Evolutionary conservation across 2,797 vertebrate genomes (phyloP).

Genomic region (Hypotaenidia okinawae): DNA sequence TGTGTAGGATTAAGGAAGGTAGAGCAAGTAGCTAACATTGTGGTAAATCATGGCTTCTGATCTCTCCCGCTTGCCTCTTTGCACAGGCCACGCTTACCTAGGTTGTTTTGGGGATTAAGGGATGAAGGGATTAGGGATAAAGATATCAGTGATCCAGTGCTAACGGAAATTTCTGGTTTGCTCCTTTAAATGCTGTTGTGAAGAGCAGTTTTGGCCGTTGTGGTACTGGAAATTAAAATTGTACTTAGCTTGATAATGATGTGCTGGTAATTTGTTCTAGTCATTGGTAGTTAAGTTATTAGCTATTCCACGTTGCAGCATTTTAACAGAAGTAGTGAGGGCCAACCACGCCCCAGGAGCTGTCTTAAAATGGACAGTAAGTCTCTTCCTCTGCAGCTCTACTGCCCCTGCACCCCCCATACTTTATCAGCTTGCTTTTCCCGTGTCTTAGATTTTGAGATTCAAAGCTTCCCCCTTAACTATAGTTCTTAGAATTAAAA

Average conservation of each 20-base stretch:
- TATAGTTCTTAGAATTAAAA: neutral
- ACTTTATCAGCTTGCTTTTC: neutral
- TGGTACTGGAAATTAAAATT: neutral
- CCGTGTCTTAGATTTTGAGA: neutral
- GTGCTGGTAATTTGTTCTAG: neutral
- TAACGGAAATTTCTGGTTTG: neutral
- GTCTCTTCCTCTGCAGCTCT: neutral
- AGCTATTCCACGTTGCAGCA: neutral
- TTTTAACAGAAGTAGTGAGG: neutral
- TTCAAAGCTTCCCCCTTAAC: neutral
- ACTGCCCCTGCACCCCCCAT: fast-evolving
- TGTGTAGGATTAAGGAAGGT: neutral
- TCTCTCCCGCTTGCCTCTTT: neutral
- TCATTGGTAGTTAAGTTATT: neutral
- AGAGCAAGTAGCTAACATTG: neutral
- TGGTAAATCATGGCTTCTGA: neutral
- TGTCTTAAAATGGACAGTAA: neutral
- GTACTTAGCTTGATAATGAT: neutral
- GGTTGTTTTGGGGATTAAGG: slow-evolving; percentile 25
- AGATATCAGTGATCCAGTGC: neutral
- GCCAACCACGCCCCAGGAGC: neutral
- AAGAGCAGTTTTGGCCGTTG: neutral
- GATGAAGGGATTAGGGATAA: slow-evolving; percentile 31
- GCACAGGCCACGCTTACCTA: neutral
- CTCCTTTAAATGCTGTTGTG: neutral